Conservation (phyloP, 2,113 vertebrate genomes). For the Varanus komodoensis region DNA sequence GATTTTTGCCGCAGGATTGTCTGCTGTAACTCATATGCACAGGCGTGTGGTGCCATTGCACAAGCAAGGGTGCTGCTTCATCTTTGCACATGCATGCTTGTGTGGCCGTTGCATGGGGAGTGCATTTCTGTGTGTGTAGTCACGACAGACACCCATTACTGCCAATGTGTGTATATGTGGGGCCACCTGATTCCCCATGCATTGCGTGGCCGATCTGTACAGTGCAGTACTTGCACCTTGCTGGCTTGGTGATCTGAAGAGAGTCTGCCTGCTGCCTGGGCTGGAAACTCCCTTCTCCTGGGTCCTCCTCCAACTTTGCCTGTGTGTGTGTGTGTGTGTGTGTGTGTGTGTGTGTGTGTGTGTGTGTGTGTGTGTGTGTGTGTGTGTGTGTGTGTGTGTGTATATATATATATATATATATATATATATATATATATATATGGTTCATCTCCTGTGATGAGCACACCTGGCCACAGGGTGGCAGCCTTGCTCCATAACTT, state of each 20-base stretch:
- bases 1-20: not conserved
- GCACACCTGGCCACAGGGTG: conserved; percentile 39
- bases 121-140: no score
- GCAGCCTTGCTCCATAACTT: conserved; percentile 5
- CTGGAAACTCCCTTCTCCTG: not conserved
- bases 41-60: not conserved
- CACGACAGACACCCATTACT: no score
- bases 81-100: not conserved
- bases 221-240: not conserved
- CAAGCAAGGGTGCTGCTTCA: not conserved
- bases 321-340: no score
- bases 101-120: not conserved
- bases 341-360: no score
- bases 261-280: not conserved
- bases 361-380: no score
- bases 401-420: no score
- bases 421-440: not conserved
- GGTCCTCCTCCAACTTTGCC: not conserved
- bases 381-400: no score
- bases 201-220: not conserved
- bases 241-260: not conserved
- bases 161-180: not conserved
- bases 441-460: not conserved
- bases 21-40: no score
- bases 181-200: no score